Percentiles rank a stretch among this genome's conserved stretches.
Conservation (phyloP, 2,797 vertebrate genomes). For the Sebastes elongatus region DNA sequence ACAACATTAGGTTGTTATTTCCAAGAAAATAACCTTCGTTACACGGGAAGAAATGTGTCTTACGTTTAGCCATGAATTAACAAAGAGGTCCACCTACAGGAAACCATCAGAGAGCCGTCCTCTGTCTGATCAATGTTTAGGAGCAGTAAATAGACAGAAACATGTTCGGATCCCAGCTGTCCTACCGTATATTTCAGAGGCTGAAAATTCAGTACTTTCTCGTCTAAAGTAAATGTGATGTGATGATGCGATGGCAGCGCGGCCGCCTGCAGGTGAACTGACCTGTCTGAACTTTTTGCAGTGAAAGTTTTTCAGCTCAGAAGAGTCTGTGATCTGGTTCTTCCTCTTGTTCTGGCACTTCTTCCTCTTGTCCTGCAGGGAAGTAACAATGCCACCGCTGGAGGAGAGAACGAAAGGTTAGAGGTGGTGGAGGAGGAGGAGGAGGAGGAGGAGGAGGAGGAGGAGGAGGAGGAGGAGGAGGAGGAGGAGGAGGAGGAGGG, state of each 20-base stretch:
- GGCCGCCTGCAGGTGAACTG: not conserved
- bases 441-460: rapidly evolving
- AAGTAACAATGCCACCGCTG: constrained; percentile 70
- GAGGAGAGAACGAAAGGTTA: not conserved
- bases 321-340: constrained; percentile 67
- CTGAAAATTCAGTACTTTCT: rapidly evolving
- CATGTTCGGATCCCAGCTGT: too few relatives aligned
- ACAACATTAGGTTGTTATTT: not conserved
- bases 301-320: constrained; percentile 81
- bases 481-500: rapidly evolving
- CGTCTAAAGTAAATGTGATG: too few relatives aligned
- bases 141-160: too few relatives aligned
- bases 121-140: too few relatives aligned
- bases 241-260: too few relatives aligned
- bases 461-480: not conserved
- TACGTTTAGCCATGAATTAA: not conserved
- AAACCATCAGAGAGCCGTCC: too few relatives aligned
- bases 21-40: not conserved
- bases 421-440: too few relatives aligned
- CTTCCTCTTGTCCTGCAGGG: constrained; percentile 84
- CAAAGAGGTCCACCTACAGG: not conserved
- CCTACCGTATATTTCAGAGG: too few relatives aligned
- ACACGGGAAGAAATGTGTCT: too few relatives aligned
- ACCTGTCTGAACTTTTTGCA: constrained; percentile 91
- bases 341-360: constrained; percentile 89